phyloP scores from a whole-genome alignment of 2,113 vertebrate genomes.

The Spea multiplicata region DNA sequence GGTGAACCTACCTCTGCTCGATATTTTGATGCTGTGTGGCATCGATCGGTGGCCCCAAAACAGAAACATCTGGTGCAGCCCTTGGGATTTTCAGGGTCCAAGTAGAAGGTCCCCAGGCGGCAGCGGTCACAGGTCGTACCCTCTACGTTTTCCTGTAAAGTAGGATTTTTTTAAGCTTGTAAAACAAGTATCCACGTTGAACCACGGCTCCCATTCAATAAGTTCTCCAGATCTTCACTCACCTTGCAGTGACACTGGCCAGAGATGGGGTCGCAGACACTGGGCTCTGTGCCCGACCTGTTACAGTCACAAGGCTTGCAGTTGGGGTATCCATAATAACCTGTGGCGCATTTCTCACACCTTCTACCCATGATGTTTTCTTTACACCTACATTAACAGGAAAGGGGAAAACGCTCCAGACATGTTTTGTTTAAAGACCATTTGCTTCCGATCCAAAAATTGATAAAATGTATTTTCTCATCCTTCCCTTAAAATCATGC shows the following conservation, averaged over 20 bases:
- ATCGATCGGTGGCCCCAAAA: conserved; percentile 90
- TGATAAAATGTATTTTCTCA: too few relatives aligned
- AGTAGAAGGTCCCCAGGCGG: conserved; percentile 84
- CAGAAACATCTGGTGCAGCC: conserved; percentile 98
- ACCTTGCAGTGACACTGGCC: conserved; percentile 95
- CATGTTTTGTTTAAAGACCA: too few relatives aligned
- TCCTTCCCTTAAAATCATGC: too few relatives aligned
- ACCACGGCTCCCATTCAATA: not conserved
- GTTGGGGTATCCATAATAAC: conserved; percentile 83
- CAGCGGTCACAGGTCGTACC: conserved; percentile 85
- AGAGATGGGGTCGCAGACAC: conserved; percentile 74
- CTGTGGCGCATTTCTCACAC: conserved; percentile 83
- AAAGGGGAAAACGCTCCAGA: not conserved
- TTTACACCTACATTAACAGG: conserved; percentile 75
- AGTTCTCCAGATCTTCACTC: conserved; percentile 32
- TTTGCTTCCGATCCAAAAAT: too few relatives aligned
- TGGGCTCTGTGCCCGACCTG: conserved; percentile 72
- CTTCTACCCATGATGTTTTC: conserved; percentile 81
- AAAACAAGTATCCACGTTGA: not conserved
- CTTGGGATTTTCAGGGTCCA: conserved; percentile 88
- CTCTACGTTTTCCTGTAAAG: conserved; percentile 86
- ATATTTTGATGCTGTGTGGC: conserved; percentile 74
- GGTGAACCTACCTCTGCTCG: conserved; percentile 71
- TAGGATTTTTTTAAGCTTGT: not conserved
- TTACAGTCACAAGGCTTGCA: conserved; percentile 86